phyloP scores from a whole-genome alignment of 2,888 invertebrate genomes.

The Diloba caeruleocephala region DNA sequence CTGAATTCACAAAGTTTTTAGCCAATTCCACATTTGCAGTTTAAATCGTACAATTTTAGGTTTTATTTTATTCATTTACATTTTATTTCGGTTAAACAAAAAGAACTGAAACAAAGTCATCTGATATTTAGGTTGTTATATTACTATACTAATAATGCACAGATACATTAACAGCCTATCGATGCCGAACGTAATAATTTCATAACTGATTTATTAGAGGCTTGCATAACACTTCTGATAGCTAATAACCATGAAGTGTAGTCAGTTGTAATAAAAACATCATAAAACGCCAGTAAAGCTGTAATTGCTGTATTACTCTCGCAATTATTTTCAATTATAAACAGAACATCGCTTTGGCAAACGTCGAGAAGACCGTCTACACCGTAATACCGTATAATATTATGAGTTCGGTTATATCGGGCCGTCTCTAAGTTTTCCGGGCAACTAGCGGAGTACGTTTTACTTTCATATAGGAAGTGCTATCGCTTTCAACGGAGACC shows the following conservation, averaged over 20 bases:
- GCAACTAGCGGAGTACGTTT: conserved; percentile 76
- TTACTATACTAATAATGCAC: conserved; percentile 4
- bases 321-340: conserved; percentile 57
- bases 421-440: conserved; percentile 74
- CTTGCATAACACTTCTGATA: conserved; percentile 63
- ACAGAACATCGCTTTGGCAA: conserved; percentile 45
- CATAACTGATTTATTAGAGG: conserved; percentile 63
- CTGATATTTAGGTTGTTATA: conserved; percentile 8
- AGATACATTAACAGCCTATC: conserved; percentile 27
- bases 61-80: too few species aligned
- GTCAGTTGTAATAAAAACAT: conserved; percentile 64
- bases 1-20: conserved; percentile 17
- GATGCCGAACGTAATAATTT: conserved; percentile 46
- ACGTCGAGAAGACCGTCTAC: conserved; percentile 33
- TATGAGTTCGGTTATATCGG: conserved; percentile 58
- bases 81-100: conserved; percentile 4
- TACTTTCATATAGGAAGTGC: conserved; percentile 88
- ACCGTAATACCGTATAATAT: conserved; percentile 44
- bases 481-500: conserved; percentile 87
- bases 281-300: conserved; percentile 61
- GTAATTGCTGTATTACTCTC: conserved; percentile 55
- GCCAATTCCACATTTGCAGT: background rate
- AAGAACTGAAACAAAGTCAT: conserved; percentile 5
- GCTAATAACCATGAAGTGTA: conserved; percentile 59
- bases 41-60: conserved; percentile 5